A percentile compares a stretch with the other conserved stretches of the same genome.
Conservation (phyloP, 2,888 invertebrate species). For the Ischnura elegans region DNA sequence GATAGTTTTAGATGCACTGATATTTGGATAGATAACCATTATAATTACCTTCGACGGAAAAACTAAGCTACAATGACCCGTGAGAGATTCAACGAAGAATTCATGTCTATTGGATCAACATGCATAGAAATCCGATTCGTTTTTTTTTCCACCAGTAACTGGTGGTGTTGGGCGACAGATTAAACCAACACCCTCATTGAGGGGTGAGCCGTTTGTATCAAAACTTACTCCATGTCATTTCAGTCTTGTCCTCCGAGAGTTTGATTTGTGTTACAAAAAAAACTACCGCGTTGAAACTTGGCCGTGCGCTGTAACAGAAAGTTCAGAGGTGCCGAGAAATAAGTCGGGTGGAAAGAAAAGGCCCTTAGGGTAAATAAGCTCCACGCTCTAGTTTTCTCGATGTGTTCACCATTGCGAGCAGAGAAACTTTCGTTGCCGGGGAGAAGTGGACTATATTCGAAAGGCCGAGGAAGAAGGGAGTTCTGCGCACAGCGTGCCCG, state of each 20-base stretch:
- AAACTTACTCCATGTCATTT: not conserved
- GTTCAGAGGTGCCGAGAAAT: not conserved
- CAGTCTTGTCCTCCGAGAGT: not conserved
- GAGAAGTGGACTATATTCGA: not conserved
- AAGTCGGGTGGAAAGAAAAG: not conserved
- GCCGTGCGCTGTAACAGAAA: not conserved
- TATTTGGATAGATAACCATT: too few species aligned
- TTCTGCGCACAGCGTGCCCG: not conserved
- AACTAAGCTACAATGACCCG: too few species aligned
- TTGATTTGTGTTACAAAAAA: constrained; percentile 10
- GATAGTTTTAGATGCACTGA: too few species aligned
- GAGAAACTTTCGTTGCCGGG: not conserved
- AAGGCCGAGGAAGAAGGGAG: not conserved
- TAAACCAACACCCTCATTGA: not conserved
- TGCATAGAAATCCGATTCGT: not conserved
- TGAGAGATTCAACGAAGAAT: too few species aligned
- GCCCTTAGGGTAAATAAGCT: not conserved
- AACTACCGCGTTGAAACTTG: not conserved
- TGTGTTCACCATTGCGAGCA: not conserved
- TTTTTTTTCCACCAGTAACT: not conserved
- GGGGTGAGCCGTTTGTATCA: not conserved
- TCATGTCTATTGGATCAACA: not conserved
- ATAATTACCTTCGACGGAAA: too few species aligned
- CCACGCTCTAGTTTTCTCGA: not conserved
- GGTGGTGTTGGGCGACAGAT: not conserved